Base-by-base conservation (phyloP, 2,113 vertebrate species). In the Triplophysa siluroides region DNA sequence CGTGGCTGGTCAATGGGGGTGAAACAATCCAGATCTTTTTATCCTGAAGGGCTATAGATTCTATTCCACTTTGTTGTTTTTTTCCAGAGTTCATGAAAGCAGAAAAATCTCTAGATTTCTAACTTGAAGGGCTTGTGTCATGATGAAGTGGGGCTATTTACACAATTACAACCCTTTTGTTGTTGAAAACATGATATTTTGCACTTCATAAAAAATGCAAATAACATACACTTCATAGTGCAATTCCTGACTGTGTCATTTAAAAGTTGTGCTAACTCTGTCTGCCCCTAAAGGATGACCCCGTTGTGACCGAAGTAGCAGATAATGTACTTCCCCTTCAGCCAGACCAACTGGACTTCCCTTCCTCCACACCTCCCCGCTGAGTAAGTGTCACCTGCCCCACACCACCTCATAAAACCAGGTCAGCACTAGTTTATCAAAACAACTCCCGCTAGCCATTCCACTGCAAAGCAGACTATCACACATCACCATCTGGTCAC, bases 271-370 rank as follows among this genome's bases (percentile, higher is more conserved):
- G 14, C 7, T 4, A 1, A 14, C 18, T 38, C 33, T 8, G 33
- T 7, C 33, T 38, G 33, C 33, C 33, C 33, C 18, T 33, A 9
- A 33, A 23, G 38, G 18, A 62, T 82, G 89, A 91, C 90, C 91
- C 85, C 69, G 18, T 33, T 33, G 24, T 91, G 89, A 90, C 89
- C 89, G 1, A 23, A 16, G 71, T 82, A 85, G 78, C 78, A 89
- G 90, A 90, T 89, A 72, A 86, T 88, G 86, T 84, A 86, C 85
- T 90, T 90, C 86, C 87, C 85, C 82, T 87, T 87, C 83, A 87
- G 84, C 88, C 91, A 85, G 86, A 82, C 87, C 90, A 91, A 83
- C 86, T 90, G 86, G 79, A 74, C 66, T 58, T 29, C 84, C 64
- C 63, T 52, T 18, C 68, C 72, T 77, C 66, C 13, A 78, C 86